These are phyloP conservation scores for Leiothrix lutea DNA, from an alignment of 2,113 vertebrate species.

Conservation along the genomic window DNA sequence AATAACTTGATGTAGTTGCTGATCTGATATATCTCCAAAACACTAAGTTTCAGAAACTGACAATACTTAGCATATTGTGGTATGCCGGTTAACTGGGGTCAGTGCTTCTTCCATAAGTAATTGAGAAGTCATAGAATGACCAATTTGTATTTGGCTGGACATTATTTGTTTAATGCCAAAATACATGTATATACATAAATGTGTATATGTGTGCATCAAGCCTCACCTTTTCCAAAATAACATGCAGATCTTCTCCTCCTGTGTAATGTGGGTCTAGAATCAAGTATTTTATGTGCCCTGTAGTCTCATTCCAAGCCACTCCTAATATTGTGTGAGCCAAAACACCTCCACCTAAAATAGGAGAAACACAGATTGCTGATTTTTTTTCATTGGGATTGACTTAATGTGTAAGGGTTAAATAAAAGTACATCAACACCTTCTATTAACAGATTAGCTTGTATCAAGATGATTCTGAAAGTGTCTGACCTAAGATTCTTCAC, in stretches of 20 bases:
- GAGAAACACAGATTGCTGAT: neutral
- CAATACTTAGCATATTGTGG: neutral
- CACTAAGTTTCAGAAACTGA: neutral
- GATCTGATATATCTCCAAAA: neutral
- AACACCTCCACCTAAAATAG: constrained; percentile 85
- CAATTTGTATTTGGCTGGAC: neutral
- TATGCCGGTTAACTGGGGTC: neutral
- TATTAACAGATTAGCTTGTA: neutral
- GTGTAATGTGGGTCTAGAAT: constrained; percentile 97
- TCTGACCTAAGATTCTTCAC: neutral
- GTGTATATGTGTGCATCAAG: neutral
- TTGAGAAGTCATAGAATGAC: neutral
- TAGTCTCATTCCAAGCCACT: constrained; percentile 91
- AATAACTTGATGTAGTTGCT: neutral
- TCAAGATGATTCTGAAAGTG: neutral
- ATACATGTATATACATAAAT: neutral
- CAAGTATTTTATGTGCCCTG: constrained; percentile 89
- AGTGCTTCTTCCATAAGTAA: neutral
- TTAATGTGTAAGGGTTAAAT: neutral
- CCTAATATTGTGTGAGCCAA: constrained; percentile 96
- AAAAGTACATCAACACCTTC: neutral
- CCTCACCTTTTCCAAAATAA: constrained; percentile 89
- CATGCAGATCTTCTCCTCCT: constrained; percentile 89
- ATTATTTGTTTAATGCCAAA: neutral
- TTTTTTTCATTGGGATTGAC: neutral